Conservation (phyloP, 2,113 vertebrate species). For the Lonchura striata region DNA sequence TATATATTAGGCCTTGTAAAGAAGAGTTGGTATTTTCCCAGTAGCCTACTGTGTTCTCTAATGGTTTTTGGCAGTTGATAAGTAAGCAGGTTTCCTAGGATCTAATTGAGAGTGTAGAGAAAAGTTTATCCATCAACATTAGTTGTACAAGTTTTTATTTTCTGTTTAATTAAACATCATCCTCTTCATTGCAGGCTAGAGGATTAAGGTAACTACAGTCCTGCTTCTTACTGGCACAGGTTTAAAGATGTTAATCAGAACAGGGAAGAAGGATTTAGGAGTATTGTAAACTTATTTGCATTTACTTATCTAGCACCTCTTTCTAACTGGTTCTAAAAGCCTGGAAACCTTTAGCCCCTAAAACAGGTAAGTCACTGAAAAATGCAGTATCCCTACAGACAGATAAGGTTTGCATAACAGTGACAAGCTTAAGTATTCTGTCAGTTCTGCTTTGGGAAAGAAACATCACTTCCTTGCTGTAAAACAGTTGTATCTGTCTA, state of each 20-base stretch:
- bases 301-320: not conserved
- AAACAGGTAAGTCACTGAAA: not conserved
- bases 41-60: not conserved
- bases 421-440: not conserved
- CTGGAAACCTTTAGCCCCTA: not conserved
- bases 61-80: not conserved
- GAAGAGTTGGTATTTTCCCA: not conserved
- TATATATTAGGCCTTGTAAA: not conserved
- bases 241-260: not conserved
- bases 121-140: not conserved
- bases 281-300: not conserved
- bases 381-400: not conserved
- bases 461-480: not conserved
- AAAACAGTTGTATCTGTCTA: not conserved
- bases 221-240: not conserved
- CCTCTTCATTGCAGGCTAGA: not conserved
- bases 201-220: not conserved
- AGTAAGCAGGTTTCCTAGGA: not conserved
- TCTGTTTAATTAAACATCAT: not conserved
- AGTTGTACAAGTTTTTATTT: not conserved
- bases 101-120: not conserved
- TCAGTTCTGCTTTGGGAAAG: not conserved
- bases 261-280: not conserved
- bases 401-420: not conserved
- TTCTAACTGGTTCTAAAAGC: not conserved